Base-by-base conservation (phyloP, 2,888 invertebrate genomes). In the Stegana nigrithorax region DNA sequence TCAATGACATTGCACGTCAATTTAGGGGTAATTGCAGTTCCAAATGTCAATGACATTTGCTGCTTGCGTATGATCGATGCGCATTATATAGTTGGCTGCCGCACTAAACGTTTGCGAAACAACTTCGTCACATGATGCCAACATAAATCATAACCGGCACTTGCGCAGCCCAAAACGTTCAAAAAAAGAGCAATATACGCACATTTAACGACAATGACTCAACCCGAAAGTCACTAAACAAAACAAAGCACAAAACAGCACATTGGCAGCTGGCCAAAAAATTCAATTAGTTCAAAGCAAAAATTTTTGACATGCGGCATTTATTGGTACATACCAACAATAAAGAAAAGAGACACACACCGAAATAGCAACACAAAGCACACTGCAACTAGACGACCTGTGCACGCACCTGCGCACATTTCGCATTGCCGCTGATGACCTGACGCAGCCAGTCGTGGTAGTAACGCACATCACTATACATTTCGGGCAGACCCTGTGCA, bases 381-480 rank as follows among this genome's bases (percentile, higher is more conserved):
- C 27, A 36, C 19, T 55, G 55, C 19, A n/a, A 42, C 42, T 57
- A 4, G 42, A 67, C 45, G 19, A 47, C 32, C 44, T 73, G 75
- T 14, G 65, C 12, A 2, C 45, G 23, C 45, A 63, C 51, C 1
- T 65, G 67, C 0, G 27, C 42, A 58, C 75, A 75, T 26, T 26
- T 68, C 10, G 50, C 59, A 21, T 69, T 70, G 2, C 69, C 70
- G 4, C 67, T 73, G 23, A 79, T 58, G 0, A 73, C 72, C 12
- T 73, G 77, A 2, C 83, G 69, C 62, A 85, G 78, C 73, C 83
- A 85, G 56, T 85, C 84, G 14, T 73, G 70, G 65, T 82, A 84
- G 65, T 81, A 85, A 2, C 77, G 77, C 27, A 84, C 66, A 65
- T 75, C 73, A 39, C 84, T 84, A 61, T 83, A 83, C 26, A 81